Evolutionary conservation across 1,140 invertebrate species (phyloP).

Genomic region (Papilio machaon): DNA sequence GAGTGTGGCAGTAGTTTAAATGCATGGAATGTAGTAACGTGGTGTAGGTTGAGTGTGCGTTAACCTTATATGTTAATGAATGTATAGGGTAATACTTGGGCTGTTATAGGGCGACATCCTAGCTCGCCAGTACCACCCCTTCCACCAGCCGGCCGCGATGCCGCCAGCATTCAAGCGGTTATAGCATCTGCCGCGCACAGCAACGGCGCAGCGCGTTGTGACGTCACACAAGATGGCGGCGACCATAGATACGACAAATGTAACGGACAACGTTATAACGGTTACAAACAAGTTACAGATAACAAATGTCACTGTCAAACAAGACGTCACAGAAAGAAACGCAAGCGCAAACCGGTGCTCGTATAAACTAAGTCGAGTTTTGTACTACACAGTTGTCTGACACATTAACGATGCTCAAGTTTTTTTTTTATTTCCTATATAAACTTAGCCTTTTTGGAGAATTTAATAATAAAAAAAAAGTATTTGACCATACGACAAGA

Average conservation of each 20-base stretch:
- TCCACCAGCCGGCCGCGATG: slow-evolving; percentile 68
- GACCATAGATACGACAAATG: slow-evolving; percentile 27
- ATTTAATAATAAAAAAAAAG: slow-evolving; percentile 43
- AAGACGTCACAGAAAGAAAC: slow-evolving; percentile 53
- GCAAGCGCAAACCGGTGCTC: slow-evolving; percentile 70
- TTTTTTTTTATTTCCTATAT: slow-evolving; percentile 38
- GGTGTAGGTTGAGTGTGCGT: background rate
- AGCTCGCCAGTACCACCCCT: slow-evolving; percentile 74
- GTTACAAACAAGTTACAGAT: background rate
- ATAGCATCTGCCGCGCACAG: slow-evolving; percentile 63
- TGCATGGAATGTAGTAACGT: slow-evolving; percentile 4
- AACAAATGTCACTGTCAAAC: slow-evolving; percentile 23
- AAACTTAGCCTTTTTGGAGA: slow-evolving; percentile 44
- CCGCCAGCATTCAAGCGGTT: slow-evolving; percentile 67
- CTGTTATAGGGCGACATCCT: slow-evolving; percentile 73
- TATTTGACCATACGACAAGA: slow-evolving; percentile 54
- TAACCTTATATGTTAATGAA: slow-evolving; percentile 54
- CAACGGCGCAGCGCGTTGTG: slow-evolving; percentile 12
- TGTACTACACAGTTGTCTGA: slow-evolving; percentile 45
- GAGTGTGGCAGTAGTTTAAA: slow-evolving; percentile 1
- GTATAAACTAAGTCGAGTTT: slow-evolving; percentile 56
- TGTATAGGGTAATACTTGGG: slow-evolving; percentile 72
- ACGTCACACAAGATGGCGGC: slow-evolving; percentile 5
- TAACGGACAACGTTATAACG: slow-evolving; percentile 40
- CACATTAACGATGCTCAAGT: slow-evolving; percentile 43